phyloP scores from a whole-genome alignment of 1,140 invertebrate species.

The Solen grandis region DNA sequence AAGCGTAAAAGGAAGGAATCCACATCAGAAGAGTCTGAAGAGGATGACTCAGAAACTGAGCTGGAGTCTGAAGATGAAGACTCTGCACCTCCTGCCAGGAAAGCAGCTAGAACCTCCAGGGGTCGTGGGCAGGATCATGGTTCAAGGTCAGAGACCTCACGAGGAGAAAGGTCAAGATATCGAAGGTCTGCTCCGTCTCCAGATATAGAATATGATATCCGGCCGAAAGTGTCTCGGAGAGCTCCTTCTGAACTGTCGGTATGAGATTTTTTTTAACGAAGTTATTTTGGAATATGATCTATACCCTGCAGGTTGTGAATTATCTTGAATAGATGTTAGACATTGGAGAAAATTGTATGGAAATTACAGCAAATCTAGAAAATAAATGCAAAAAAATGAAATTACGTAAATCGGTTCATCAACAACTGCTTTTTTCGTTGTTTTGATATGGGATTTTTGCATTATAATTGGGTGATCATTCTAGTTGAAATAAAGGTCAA shows the following conservation, averaged over 20 bases:
- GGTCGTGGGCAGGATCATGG: neutral
- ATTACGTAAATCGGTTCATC: no score
- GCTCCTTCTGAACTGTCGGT: conserved; percentile 77
- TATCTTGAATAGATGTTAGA: no score
- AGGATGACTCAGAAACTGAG: conserved; percentile 53
- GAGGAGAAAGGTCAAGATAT: conserved; percentile 1
- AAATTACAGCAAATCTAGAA: no score
- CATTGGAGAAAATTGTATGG: no score
- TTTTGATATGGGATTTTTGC: no score
- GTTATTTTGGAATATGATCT: no score
- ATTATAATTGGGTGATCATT: no score
- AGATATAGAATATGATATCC: conserved; percentile 39
- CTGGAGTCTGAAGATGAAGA: conserved; percentile 50
- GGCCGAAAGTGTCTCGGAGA: conserved; percentile 58
- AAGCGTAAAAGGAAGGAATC: conserved; percentile 30
- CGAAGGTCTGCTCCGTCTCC: conserved; percentile 43
- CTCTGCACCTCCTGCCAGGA: conserved; percentile 20
- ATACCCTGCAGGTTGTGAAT: no score
- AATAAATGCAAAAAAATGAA: no score
- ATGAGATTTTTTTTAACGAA: no score
- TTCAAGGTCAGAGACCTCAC: neutral
- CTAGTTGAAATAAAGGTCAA: no score
- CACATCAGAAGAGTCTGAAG: conserved; percentile 55
- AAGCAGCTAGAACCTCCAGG: conserved; percentile 22
- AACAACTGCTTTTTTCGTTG: no score